A percentile compares a stretch with the other conserved stretches of the same genome.
phyloP scores from a whole-genome alignment of 2,888 invertebrate genomes.

The Hermaeophaga mercurialis region DNA sequence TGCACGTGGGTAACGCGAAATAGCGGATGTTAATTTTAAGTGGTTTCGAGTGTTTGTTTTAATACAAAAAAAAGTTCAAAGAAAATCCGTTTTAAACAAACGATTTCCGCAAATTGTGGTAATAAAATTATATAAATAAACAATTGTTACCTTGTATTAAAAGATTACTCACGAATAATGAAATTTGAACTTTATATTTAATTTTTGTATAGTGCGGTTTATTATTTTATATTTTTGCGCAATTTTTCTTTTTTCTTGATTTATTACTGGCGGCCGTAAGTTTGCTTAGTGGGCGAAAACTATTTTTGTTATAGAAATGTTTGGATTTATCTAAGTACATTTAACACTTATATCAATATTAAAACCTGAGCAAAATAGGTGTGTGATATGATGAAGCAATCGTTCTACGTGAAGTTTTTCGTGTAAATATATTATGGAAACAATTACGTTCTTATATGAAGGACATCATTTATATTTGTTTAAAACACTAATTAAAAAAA shows the following conservation, averaged over 20 bases:
- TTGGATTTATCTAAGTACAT: no score
- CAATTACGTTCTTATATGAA: no score
- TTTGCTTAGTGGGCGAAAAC: no score
- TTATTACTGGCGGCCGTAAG: no score
- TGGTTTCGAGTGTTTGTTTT: not conserved
- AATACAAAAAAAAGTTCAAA: not conserved
- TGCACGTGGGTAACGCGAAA: not conserved
- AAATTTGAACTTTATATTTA: not conserved
- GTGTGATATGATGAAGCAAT: no score
- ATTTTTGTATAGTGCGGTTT: not conserved
- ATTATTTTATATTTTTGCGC: not conserved
- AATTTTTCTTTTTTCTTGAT: not conserved
- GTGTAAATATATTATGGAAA: no score
- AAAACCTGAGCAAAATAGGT: no score
- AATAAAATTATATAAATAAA: not conserved
- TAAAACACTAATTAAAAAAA: no score
- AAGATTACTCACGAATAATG: not conserved
- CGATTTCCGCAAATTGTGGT: not conserved
- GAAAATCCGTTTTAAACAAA: not conserved
- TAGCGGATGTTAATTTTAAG: not conserved
- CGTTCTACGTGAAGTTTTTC: no score
- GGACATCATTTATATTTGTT: no score
- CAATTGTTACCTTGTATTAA: constrained; percentile 1
- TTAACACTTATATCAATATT: no score
- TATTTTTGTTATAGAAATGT: no score